phyloP scores from a whole-genome alignment of 2,888 invertebrate genomes.

The Ormyrus nitidulus region DNA sequence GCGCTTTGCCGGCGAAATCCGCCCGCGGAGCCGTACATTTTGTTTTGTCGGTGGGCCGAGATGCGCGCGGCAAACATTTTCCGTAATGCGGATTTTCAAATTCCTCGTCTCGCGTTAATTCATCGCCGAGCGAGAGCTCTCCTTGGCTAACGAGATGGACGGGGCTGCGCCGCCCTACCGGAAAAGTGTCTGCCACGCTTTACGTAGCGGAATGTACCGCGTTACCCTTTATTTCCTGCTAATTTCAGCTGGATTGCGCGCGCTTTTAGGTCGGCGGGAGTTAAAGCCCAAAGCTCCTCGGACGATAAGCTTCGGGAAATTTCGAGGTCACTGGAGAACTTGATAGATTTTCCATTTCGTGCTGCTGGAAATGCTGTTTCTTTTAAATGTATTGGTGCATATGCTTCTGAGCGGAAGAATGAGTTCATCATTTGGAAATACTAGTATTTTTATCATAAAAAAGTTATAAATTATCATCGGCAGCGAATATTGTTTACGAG shows the following conservation, averaged over 20 bases:
- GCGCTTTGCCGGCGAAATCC: not conserved
- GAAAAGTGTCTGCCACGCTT: not conserved
- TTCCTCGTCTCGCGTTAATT: constrained; percentile 24
- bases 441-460: too few relatives aligned
- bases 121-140: not conserved
- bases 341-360: not conserved
- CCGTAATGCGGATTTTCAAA: constrained; percentile 28
- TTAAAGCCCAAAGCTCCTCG: not conserved
- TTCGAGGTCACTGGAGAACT: too few relatives aligned
- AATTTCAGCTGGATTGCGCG: constrained; percentile 2
- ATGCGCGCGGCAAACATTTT: constrained; percentile 18
- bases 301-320: too few relatives aligned
- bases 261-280: not conserved
- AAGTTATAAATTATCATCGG: too few relatives aligned
- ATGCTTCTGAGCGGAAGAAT: not conserved
- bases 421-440: too few relatives aligned
- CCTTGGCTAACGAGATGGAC: not conserved
- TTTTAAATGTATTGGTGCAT: not conserved
- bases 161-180: not conserved
- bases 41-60: constrained; percentile 8
- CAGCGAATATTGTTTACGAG: too few relatives aligned
- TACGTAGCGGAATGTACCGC: not conserved
- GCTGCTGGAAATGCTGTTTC: not conserved
- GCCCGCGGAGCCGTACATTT: not conserved
- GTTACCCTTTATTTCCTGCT: not conserved